phyloP scores from a whole-genome alignment of 2,888 invertebrate species.

The Lacanobia oleracea region DNA sequence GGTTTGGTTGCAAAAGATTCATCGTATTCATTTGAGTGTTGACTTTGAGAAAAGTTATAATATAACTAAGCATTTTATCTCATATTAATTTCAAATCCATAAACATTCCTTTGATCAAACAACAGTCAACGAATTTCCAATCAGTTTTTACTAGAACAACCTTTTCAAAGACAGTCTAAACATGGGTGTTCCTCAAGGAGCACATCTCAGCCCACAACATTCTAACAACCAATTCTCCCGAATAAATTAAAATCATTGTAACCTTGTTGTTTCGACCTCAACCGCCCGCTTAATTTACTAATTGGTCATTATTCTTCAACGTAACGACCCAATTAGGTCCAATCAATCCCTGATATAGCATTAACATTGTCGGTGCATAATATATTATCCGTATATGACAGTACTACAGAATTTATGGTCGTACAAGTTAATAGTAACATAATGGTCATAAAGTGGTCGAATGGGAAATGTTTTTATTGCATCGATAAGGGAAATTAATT shows the following conservation, averaged over 20 bases:
- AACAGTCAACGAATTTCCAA: neutral
- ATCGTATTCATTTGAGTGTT: conserved; percentile 31
- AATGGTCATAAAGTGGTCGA: conserved; percentile 73
- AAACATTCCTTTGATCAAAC: neutral
- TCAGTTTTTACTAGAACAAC: neutral
- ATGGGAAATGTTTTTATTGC: conserved; percentile 76
- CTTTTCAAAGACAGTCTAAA: conserved; percentile 7
- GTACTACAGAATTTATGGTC: conserved; percentile 76
- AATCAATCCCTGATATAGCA: conserved; percentile 86
- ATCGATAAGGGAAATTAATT: conserved; percentile 74
- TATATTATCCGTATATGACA: conserved; percentile 79
- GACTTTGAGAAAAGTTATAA: neutral
- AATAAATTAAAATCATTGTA: conserved; percentile 75
- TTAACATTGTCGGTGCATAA: conserved; percentile 81
- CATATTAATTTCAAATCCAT: neutral
- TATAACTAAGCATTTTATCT: neutral
- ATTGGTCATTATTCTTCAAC: conserved; percentile 86
- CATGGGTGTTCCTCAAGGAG: conserved; percentile 69
- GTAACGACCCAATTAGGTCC: conserved; percentile 87
- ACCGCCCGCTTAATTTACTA: conserved; percentile 84
- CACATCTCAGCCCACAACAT: conserved; percentile 63
- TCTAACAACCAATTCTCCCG: conserved; percentile 64
- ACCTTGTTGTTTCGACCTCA: conserved; percentile 76
- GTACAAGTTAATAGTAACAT: conserved; percentile 73
- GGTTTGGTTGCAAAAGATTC: conserved; percentile 27